These are phyloP conservation scores for Manduca sexta DNA, from an alignment of 1,140 invertebrate genomes.

Conservation along the genomic window DNA sequence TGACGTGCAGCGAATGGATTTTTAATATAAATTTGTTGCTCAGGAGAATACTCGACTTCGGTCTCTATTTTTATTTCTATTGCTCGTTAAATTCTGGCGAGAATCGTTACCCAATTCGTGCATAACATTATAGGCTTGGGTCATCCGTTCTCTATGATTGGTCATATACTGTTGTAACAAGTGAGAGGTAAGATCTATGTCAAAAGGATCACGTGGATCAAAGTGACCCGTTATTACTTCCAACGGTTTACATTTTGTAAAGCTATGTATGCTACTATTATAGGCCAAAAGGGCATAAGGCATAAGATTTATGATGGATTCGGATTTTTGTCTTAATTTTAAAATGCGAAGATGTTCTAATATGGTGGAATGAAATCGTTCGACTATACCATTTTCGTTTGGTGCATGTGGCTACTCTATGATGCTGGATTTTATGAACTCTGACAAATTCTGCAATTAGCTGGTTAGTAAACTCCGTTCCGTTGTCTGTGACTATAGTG, in stretches of 20 bases:
- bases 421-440: conserved; percentile 1
- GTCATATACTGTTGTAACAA: not conserved
- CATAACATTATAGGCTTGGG: too few species aligned
- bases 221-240: not conserved
- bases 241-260: not conserved
- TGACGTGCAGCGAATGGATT: conserved; percentile 13
- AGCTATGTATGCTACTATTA: conserved; percentile 3
- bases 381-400: conserved; percentile 2
- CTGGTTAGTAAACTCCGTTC: conserved; percentile 3
- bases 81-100: too few species aligned
- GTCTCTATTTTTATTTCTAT: too few species aligned
- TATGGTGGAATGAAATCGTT: not conserved
- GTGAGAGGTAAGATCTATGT: not conserved
- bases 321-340: not conserved
- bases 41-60: too few species aligned
- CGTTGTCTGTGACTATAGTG: not conserved
- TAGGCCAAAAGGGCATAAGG: not conserved
- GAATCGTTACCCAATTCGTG: too few species aligned
- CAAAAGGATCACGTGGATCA: not conserved
- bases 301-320: not conserved
- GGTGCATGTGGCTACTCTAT: not conserved
- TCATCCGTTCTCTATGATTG: not conserved
- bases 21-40: too few species aligned
- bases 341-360: conserved; percentile 1
- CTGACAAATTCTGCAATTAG: not conserved